phyloP scores from a whole-genome alignment of 2,797 vertebrate genomes.

The Neosilurus mollespiculum region DNA sequence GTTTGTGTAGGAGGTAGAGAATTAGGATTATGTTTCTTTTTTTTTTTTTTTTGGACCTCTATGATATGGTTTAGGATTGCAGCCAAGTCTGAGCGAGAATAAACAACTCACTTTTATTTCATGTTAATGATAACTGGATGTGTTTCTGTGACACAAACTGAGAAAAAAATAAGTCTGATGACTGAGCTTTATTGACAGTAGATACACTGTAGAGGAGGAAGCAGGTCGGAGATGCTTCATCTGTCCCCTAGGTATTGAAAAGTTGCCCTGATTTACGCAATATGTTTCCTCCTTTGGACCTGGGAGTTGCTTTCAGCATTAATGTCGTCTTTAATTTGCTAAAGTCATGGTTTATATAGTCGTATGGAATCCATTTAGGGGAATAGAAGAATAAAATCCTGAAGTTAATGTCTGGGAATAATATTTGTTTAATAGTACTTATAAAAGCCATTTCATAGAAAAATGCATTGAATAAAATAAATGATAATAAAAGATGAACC shows the following conservation, averaged over 20 bases:
- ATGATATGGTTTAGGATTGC: not conserved
- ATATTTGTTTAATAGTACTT: conserved; percentile 19
- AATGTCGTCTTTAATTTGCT: not conserved
- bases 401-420: conserved; percentile 12
- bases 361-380: not conserved
- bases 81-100: conserved; percentile 26
- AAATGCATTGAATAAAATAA: not conserved
- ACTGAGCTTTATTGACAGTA: conserved; percentile 27
- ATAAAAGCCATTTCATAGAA: not conserved
- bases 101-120: conserved; percentile 28
- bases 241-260: conserved; percentile 16
- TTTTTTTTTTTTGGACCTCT: not conserved
- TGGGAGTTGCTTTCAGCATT: conserved; percentile 15
- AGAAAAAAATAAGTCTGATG: conserved; percentile 43
- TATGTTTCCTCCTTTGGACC: conserved; percentile 23
- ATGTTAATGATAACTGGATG: conserved; percentile 31
- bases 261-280: conserved; percentile 12
- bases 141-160: conserved; percentile 21
- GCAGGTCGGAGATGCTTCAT: conserved; percentile 28
- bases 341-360: conserved; percentile 1
- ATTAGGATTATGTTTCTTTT: not conserved
- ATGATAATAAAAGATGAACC: not conserved
- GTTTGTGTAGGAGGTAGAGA: not conserved
- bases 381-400: not conserved
- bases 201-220: conserved; percentile 9